These are phyloP conservation scores for Falco naumanni DNA, from an alignment of 2,797 vertebrate genomes.

Conservation along the genomic window DNA sequence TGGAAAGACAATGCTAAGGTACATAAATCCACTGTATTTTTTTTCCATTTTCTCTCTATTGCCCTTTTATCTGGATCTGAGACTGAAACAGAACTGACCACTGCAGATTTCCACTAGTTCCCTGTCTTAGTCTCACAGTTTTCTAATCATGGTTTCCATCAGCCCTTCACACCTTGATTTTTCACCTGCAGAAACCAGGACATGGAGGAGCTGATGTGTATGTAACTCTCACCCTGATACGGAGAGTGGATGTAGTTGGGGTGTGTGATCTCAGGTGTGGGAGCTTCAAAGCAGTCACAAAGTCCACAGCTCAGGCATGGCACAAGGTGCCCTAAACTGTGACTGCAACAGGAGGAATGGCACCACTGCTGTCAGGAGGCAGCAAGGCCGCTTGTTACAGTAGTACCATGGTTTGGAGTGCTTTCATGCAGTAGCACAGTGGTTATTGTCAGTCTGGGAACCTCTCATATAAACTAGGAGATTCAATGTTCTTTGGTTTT, in stretches of 20 bases:
- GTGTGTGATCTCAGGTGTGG: not conserved
- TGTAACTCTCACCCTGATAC: not conserved
- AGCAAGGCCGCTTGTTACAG: not conserved
- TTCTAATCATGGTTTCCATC: not conserved
- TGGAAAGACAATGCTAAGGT: not conserved
- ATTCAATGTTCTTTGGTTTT: not conserved
- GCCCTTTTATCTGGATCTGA: not conserved
- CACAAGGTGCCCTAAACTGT: not conserved
- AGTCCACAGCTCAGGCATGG: not conserved
- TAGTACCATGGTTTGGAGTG: not conserved
- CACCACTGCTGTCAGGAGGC: not conserved
- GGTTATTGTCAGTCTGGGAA: not conserved
- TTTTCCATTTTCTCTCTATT: not conserved
- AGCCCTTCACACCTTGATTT: not conserved
- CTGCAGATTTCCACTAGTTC: not conserved
- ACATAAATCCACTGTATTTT: not conserved
- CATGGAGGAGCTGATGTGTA: not conserved
- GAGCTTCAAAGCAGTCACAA: not conserved
- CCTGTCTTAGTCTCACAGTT: not conserved
- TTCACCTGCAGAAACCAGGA: not conserved
- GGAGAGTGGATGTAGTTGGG: not conserved
- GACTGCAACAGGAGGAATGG: not conserved
- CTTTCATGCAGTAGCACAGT: not conserved
- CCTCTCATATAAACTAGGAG: not conserved
- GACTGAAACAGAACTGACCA: not conserved